Base-by-base conservation (phyloP, 30 jellyfish, hydroid and myxozoan species). In the Haliclystus octoradiatus region DNA sequence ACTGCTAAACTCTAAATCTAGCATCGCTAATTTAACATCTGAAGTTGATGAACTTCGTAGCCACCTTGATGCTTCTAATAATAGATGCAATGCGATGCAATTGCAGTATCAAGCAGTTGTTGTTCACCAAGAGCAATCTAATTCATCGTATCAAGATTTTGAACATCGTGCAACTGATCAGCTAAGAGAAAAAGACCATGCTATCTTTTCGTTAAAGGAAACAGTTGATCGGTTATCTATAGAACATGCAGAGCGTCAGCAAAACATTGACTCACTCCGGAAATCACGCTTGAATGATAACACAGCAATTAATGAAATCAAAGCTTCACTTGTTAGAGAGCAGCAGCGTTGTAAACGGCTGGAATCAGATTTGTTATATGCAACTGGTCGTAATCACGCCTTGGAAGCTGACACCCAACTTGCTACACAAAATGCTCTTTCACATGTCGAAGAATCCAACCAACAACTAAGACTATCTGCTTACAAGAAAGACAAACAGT, bases 401-500 rank as follows among this genome's bases (percentile, higher is more conserved):
- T 19, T 40, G 57, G 57, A 40, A 40, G 9, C 57, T 5, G 57
- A 40, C 19, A 5, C 57, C 14, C 57, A 19, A 40, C 9, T 19
- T 9, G 57, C 57, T 5, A 19, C 57, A 19, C 14, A 40, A 19
- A 40, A 9, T 9, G 57, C 57, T 9, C 19, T 40, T 9, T 40
- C 57, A 5, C 9, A 40, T 19, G 19, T 40, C 19, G 57, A 40
- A 40, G 9, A 9, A 19, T 40, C 14, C 57, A 40, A 40, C 19
- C 57, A 40, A 19, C 14, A 40, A 40, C 57, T 40, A 5, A 9
- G 57, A 5, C 57, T 40, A 19, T 40, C 57, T 9, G 9, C 19
- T 9, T 40, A 65, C 2, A 19, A 68, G 12, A 77, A 77, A 63
- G 92, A 77, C 12, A 68, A 72, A 1, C 63, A 71, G 33, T 28